Evolutionary conservation across 2,888 invertebrate species (phyloP).

Genomic region (Agelastica alni): DNA sequence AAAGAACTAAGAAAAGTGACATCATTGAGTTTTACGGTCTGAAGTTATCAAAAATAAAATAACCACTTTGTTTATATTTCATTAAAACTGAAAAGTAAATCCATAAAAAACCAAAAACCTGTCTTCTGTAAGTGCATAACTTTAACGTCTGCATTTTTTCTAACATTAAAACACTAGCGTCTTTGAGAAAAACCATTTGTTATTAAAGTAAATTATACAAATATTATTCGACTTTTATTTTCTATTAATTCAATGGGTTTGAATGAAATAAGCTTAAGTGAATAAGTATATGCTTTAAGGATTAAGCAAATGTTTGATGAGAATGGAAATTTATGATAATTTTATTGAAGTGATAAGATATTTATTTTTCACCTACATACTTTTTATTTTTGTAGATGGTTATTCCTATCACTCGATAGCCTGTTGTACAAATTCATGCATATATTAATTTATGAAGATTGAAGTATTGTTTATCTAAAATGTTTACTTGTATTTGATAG

Average conservation of each 20-base stretch:
- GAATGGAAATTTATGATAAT: conserved; percentile 27
- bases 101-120: too few relatives aligned
- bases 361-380: conserved; percentile 26
- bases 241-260: conserved; percentile 23
- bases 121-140: too few relatives aligned
- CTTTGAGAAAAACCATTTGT: conserved; percentile 17
- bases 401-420: conserved; percentile 13
- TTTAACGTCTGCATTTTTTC: background rate
- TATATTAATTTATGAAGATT: too few relatives aligned
- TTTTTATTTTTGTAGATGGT: conserved; percentile 16
- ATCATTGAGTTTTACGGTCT: too few relatives aligned
- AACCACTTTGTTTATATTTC: too few relatives aligned
- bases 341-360: conserved; percentile 20
- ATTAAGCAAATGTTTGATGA: conserved; percentile 25
- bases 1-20: too few relatives aligned
- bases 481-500: too few relatives aligned
- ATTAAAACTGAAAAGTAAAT: too few relatives aligned
- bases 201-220: conserved; percentile 20
- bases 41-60: too few relatives aligned
- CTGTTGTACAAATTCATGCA: background rate
- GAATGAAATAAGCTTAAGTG: conserved; percentile 22
- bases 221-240: conserved; percentile 26
- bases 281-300: conserved; percentile 24
- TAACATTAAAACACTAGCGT: conserved; percentile 10
- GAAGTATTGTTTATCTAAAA: too few relatives aligned